phyloP scores from a whole-genome alignment of 2,888 invertebrate genomes.

The Drosophila incognita region DNA sequence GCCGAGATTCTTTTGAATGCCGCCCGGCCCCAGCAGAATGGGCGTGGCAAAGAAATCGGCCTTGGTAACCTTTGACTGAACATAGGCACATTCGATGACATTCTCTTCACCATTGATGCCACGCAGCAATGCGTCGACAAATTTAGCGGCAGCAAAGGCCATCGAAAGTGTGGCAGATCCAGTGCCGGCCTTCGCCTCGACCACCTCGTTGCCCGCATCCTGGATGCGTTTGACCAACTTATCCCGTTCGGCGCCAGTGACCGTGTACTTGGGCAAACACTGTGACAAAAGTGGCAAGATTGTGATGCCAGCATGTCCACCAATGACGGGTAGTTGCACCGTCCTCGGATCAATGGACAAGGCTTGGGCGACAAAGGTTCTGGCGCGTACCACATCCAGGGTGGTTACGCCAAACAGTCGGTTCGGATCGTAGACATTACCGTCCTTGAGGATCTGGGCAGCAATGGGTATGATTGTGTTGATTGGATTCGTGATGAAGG shows the following conservation, averaged over 20 bases:
- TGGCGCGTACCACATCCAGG: constrained; percentile 96
- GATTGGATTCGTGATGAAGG: constrained; percentile 98
- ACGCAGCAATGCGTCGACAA: constrained; percentile 91
- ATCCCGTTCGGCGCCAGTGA: constrained; percentile 90
- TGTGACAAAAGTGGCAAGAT: constrained; percentile 98
- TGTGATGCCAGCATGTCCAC: constrained; percentile 98
- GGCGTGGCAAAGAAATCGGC: constrained; percentile 96
- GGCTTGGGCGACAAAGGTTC: constrained; percentile 95
- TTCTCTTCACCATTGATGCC: constrained; percentile 91
- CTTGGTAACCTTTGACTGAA: constrained; percentile 93
- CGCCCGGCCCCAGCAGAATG: constrained; percentile 89
- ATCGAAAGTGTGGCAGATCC: constrained; percentile 98
- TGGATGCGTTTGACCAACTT: constrained; percentile 95
- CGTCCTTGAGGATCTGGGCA: constrained; percentile 92
- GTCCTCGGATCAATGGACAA: constrained; percentile 92
- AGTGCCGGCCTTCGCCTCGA: constrained; percentile 96
- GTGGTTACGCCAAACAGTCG: constrained; percentile 98
- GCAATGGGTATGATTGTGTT: constrained; percentile 99
- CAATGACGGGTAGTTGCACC: constrained; percentile 95
- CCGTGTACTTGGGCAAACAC: constrained; percentile 91
- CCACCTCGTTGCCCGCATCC: constrained; percentile 96
- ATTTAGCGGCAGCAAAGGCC: constrained; percentile 97
- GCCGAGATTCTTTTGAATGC: constrained; percentile 95
- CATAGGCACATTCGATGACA: constrained; percentile 95
- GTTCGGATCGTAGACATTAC: constrained; percentile 93